These are phyloP conservation scores for Oikopleura albicans DNA, from an alignment of 23 tunicate species.

Conservation along the genomic window DNA sequence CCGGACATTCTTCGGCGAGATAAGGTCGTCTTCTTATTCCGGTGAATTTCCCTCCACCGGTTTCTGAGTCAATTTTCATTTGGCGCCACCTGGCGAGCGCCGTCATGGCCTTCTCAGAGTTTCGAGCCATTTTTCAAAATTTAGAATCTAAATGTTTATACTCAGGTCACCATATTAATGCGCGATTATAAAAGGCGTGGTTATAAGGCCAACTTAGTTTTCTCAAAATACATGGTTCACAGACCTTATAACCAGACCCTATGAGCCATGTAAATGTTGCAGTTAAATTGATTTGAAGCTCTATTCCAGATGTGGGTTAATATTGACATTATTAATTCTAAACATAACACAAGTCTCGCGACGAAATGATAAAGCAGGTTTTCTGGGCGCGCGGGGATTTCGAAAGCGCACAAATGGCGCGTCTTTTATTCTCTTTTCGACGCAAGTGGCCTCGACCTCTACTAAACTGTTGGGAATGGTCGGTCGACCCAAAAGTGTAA, in stretches of 20 bases:
- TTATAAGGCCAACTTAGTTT: no score
- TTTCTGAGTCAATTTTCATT: conserved; percentile 73
- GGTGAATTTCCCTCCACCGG: conserved; percentile 24
- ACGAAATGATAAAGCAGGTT: background rate
- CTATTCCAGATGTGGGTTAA: background rate
- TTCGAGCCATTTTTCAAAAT: conserved; percentile 5
- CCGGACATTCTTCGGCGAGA: conserved; percentile 51
- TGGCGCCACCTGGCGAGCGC: conserved; percentile 87
- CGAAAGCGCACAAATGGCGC: conserved; percentile 3
- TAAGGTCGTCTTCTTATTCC: conserved; percentile 61
- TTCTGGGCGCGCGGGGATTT: conserved; percentile 1
- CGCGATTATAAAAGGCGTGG: no score
- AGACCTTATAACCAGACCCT: no score
- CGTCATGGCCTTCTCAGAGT: conserved; percentile 32
- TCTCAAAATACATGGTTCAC: no score
- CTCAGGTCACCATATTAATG: background rate
- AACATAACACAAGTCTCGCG: background rate
- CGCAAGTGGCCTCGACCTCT: background rate
- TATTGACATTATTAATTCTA: background rate
- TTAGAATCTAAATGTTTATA: background rate
- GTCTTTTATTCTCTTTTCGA: background rate
- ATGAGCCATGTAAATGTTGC: no score
- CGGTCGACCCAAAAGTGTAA: conserved; percentile 11
- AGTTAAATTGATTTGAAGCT: no score
- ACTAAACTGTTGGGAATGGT: background rate